Evolutionary conservation across 2,888 invertebrate genomes (phyloP).

Genomic region (Pollenia angustigena): DNA sequence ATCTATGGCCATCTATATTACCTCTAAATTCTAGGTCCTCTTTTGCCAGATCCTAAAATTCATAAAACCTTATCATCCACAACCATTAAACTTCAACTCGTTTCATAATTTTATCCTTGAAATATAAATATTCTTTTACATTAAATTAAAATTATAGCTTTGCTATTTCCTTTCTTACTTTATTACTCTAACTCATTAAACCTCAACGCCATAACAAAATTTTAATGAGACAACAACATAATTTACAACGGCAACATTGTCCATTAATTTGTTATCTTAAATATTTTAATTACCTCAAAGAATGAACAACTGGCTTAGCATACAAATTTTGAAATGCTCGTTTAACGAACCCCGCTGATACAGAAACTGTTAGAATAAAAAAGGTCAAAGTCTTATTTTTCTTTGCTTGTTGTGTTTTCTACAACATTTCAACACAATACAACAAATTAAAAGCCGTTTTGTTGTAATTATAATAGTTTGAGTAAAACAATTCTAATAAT

Average conservation of each 20-base stretch:
- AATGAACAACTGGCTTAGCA: not conserved
- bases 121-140: too few relatives aligned
- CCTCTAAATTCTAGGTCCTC: too few relatives aligned
- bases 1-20: too few relatives aligned
- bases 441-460: constrained; percentile 46
- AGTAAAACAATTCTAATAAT: constrained; percentile 44
- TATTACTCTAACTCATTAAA: constrained; percentile 21
- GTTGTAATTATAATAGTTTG: constrained; percentile 60
- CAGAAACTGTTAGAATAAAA: too few relatives aligned
- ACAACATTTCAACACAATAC: constrained; percentile 37
- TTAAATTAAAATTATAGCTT: too few relatives aligned
- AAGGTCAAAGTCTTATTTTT: not conserved
- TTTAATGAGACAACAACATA: constrained; percentile 50
- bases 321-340: constrained; percentile 26
- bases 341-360: not conserved
- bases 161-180: too few relatives aligned
- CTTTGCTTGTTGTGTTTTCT: constrained; percentile 5
- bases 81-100: too few relatives aligned
- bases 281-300: constrained; percentile 61
- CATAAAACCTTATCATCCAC: too few relatives aligned
- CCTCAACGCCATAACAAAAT: constrained; percentile 5
- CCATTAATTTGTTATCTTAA: constrained; percentile 69
- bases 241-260: constrained; percentile 36
- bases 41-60: too few relatives aligned
- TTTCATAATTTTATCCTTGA: too few relatives aligned